Base-by-base conservation (phyloP, 1,140 invertebrate species). In the Bactericera cockerelli region DNA sequence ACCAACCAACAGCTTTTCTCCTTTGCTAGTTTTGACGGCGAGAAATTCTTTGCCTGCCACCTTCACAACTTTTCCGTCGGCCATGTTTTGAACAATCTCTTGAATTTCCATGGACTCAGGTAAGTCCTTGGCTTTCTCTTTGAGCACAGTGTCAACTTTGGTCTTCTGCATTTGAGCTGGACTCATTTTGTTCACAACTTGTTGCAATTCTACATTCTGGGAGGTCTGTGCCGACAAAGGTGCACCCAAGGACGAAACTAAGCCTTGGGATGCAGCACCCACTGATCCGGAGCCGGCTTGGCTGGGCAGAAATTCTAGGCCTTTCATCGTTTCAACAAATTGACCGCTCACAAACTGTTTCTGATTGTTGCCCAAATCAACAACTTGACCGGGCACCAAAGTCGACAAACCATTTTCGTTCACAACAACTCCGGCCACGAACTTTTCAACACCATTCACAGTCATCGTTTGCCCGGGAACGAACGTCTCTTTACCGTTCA, bases 261-360 rank as follows among this genome's bases (percentile, higher is more conserved):
- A 83, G 77, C 10, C 82, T 81, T 49, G 42, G 8, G 42, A 4
- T 49, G 4, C n/a, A 49, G 42, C 66, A 19, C 69, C 65, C 24
- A 80, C 77, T 11, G 81, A 81, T 25, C 79, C 75, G 2, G 77
- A 79, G 65, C 81, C 79, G n/a, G 84, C 68, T 69, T 85, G 82
- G 13, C 82, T 81, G 22, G 82, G 81, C 11, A 85, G 77, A 66
- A 84, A 84, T 63, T 79, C 77, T 0, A 81, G 76, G 1, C 83
- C 82, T 68, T 84, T 80, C 33, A 78, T 77, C 1, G 82, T 84
- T 67, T 84, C 80, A 8, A 85, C 81, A 57, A 85, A 79, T 70
- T 83, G 80, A n/a, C 82, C 82, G 2, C 81, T 81, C 1, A 84
- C 75, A 67, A 84, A 84, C 3, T 78, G 81, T 0, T 84, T 79